phyloP scores from a whole-genome alignment of 92 coral and sea anemone genomes.

The Pocillopora grandis region DNA sequence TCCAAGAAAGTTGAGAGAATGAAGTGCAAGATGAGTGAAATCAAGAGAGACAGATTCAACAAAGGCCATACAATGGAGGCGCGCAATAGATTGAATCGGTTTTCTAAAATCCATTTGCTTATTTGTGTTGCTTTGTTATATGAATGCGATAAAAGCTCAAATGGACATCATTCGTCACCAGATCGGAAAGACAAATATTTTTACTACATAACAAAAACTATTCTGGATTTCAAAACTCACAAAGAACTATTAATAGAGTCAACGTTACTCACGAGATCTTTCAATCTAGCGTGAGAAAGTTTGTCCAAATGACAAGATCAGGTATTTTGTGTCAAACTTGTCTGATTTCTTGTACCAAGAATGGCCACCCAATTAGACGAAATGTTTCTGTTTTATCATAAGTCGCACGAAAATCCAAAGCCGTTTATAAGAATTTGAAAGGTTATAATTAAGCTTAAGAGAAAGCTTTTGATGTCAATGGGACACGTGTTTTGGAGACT shows the following conservation, averaged over 20 bases:
- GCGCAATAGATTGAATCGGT: slow-evolving; percentile 45
- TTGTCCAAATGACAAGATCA: not conserved
- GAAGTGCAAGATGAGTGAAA: slow-evolving; percentile 28
- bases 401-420: not conserved
- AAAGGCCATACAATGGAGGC: slow-evolving; percentile 26
- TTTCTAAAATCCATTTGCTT: slow-evolving; percentile 65
- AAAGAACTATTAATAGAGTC: slow-evolving; percentile 37
- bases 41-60: slow-evolving; percentile 38
- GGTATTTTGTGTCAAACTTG: not conserved
- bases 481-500: slow-evolving; percentile 10
- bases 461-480: slow-evolving; percentile 29
- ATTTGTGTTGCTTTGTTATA: slow-evolving; percentile 69
- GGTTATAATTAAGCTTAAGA: slow-evolving; percentile 14
- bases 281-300: slow-evolving; percentile 37
- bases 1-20: slow-evolving; percentile 15
- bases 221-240: slow-evolving; percentile 32
- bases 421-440: not conserved
- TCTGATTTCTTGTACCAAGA: not conserved
- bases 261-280: slow-evolving; percentile 27
- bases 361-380: not conserved
- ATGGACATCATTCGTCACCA: slow-evolving; percentile 62
- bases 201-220: slow-evolving; percentile 54
- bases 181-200: slow-evolving; percentile 64
- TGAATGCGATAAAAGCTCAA: slow-evolving; percentile 79
- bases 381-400: not conserved